Conservation (phyloP, 2,797 vertebrate species). For the Pseudochirops cupreus region DNA sequence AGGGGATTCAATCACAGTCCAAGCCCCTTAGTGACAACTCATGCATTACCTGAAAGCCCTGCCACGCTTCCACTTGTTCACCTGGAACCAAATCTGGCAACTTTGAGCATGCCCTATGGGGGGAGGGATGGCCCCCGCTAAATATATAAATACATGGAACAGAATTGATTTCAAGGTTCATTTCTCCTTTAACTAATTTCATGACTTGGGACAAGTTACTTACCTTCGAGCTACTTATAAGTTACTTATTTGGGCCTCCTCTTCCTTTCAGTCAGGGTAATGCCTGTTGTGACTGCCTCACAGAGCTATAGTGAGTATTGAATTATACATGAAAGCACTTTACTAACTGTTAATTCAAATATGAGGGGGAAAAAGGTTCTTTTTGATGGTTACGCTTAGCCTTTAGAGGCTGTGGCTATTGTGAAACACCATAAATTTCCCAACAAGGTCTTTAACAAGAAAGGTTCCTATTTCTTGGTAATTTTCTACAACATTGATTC, state of each 20-base stretch:
- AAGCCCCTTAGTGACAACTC: neutral
- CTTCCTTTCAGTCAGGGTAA: neutral
- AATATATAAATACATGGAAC: neutral
- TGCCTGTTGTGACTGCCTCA: neutral
- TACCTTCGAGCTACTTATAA: neutral
- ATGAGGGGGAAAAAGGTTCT: neutral
- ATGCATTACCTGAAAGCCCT: neutral
- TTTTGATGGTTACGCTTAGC: neutral
- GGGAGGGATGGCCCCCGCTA: neutral
- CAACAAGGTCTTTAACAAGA: constrained; percentile 4
- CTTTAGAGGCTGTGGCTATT: constrained; percentile 14
- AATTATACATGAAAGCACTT: neutral
- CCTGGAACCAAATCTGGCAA: neutral
- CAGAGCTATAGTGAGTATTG: neutral
- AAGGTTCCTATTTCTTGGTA: constrained; percentile 37
- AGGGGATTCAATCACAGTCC: neutral
- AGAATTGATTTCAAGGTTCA: neutral
- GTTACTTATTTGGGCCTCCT: neutral
- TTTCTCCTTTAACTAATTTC: neutral
- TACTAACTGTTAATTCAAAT: neutral
- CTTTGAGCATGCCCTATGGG: neutral
- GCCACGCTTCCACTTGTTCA: neutral
- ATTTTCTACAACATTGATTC: neutral
- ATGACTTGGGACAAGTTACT: neutral
- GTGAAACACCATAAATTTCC: constrained; percentile 31